Conservation (phyloP, 2,888 invertebrate species). For the Drosophila rubida region DNA sequence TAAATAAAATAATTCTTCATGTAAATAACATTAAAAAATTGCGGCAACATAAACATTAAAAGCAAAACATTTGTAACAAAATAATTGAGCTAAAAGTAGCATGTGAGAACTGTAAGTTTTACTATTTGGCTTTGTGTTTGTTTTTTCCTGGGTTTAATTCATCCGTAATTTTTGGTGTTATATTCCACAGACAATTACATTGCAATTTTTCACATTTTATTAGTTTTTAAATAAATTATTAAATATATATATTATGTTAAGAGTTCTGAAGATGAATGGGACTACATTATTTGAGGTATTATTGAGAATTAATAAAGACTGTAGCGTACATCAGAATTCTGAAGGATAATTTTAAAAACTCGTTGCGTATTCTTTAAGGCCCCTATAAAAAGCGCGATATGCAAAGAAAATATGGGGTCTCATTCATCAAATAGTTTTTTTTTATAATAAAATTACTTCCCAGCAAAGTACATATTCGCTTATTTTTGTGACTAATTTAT, state of each 20-base stretch:
- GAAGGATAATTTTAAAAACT: background rate
- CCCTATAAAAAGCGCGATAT: background rate
- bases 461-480: background rate
- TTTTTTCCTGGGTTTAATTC: background rate
- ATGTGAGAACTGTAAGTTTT: background rate
- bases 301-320: constrained; percentile 1
- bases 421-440: background rate
- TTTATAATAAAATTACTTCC: background rate
- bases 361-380: constrained; percentile 2
- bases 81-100: background rate
- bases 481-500: constrained; percentile 8
- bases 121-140: constrained; percentile 11
- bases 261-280: constrained; percentile 7
- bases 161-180: background rate
- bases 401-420: background rate
- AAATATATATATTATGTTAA: background rate
- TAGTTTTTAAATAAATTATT: constrained; percentile 8
- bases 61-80: constrained; percentile 3
- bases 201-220: constrained; percentile 9
- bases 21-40: background rate
- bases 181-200: background rate
- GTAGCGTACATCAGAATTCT: background rate
- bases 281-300: constrained; percentile 17
- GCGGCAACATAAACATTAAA: constrained; percentile 1
- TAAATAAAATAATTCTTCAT: constrained; percentile 2